These are phyloP conservation scores for Macrotrachela quadricornifera DNA, from an alignment of 1,140 invertebrate species.

Conservation along the genomic window DNA sequence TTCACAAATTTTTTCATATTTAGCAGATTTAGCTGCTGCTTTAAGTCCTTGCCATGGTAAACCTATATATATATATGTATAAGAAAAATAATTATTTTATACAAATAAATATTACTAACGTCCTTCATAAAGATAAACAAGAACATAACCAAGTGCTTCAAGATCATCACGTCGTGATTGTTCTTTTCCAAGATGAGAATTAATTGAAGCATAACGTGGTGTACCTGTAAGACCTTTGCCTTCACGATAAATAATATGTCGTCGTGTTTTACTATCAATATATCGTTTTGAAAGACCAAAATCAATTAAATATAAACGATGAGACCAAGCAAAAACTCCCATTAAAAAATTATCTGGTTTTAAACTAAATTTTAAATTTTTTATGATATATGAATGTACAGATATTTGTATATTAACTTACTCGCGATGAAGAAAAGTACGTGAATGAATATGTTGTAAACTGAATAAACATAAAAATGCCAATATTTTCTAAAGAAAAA, in stretches of 20 bases:
- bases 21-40: neutral
- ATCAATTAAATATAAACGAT: neutral
- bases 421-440: slow-evolving; percentile 9
- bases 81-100: neutral
- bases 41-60: slow-evolving; percentile 12
- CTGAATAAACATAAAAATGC: too few relatives aligned
- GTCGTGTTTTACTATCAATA: slow-evolving; percentile 12
- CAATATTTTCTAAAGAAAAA: too few relatives aligned
- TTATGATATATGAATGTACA: too few relatives aligned
- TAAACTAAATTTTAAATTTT: neutral
- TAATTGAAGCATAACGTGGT: slow-evolving; percentile 7
- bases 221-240: slow-evolving; percentile 36
- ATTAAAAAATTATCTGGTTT: slow-evolving; percentile 10
- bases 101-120: neutral
- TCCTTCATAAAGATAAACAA: neutral
- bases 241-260: slow-evolving; percentile 35
- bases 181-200: slow-evolving; percentile 5
- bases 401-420: too few relatives aligned
- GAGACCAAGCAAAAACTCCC: neutral
- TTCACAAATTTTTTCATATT: neutral
- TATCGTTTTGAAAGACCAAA: neutral
- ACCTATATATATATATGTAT: slow-evolving; percentile 8
- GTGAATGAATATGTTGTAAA: slow-evolving; percentile 10
- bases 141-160: slow-evolving; percentile 8
- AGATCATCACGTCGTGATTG: slow-evolving; percentile 9